phyloP scores from a whole-genome alignment of 1,140 invertebrate species.

The Branchinecta lindahli region DNA sequence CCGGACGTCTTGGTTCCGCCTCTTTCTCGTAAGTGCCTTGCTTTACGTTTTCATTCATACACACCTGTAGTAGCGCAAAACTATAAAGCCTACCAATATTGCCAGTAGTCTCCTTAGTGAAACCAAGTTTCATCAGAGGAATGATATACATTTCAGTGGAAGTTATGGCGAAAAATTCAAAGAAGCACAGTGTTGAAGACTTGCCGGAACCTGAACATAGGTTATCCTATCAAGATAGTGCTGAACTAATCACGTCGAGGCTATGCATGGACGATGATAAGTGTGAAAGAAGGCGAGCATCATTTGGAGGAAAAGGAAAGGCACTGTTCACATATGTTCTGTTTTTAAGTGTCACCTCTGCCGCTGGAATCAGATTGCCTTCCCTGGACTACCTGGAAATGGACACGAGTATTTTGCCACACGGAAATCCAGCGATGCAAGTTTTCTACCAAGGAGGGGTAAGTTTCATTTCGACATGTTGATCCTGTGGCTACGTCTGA shows the following conservation, averaged over 20 bases:
- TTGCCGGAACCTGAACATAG: neutral
- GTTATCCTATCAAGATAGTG: neutral
- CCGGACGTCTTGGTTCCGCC: neutral
- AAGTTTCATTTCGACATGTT: neutral
- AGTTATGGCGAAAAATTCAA: too few relatives aligned
- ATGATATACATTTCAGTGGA: too few relatives aligned
- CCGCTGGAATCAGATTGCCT: neutral
- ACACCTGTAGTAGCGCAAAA: neutral
- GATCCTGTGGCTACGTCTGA: too few relatives aligned
- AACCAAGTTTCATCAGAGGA: too few relatives aligned
- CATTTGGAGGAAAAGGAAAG: neutral
- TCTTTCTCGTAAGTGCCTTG: neutral
- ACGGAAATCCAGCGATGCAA: neutral
- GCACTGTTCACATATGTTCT: neutral
- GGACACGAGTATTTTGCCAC: neutral
- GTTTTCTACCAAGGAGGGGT: constrained; percentile 1
- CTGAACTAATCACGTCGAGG: neutral
- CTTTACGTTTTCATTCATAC: constrained; percentile 7
- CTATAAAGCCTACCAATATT: neutral
- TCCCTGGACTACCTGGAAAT: neutral
- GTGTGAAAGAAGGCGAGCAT: neutral
- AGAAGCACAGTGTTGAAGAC: too few relatives aligned
- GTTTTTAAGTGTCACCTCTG: neutral
- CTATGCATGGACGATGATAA: neutral
- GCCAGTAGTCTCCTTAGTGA: too few relatives aligned